Conservation (phyloP, 2,888 invertebrate species). For the Cerceris rybyensis region DNA sequence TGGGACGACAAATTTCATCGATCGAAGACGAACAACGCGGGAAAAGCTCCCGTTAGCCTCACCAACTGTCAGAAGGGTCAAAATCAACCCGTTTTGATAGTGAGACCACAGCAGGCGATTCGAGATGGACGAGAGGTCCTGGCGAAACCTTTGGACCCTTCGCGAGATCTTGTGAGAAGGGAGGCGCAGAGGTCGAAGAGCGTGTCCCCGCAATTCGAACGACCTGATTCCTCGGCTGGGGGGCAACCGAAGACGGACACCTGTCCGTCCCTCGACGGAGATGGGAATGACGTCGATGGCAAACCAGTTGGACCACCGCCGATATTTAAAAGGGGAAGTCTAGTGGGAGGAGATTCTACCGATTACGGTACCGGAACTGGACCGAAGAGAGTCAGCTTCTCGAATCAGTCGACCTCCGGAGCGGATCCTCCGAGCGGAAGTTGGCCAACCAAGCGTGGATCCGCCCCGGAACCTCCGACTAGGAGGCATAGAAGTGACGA, state of each 20-base stretch:
- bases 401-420: conserved; percentile 72
- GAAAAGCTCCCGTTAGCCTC: conserved; percentile 74
- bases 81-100: conserved; percentile 76
- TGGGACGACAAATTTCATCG: conserved; percentile 63
- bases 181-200: conserved; percentile 81
- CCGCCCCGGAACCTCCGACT: conserved; percentile 78
- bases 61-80: conserved; percentile 69
- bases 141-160: conserved; percentile 23
- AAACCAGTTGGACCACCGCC: conserved; percentile 72
- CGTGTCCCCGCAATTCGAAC: conserved; percentile 81
- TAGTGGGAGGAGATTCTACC: conserved; percentile 75
- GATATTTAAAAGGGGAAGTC: conserved; percentile 83
- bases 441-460: conserved; percentile 83
- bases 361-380: conserved; percentile 78
- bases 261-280: conserved; percentile 62
- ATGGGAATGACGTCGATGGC: conserved; percentile 45
- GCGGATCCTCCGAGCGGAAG: conserved; percentile 67
- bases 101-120: conserved; percentile 75
- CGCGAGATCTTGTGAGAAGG: conserved; percentile 8
- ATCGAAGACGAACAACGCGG: conserved; percentile 59
- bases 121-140: conserved; percentile 63
- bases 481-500: conserved; percentile 69
- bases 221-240: conserved; percentile 63
- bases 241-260: conserved; percentile 25
- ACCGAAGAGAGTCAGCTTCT: conserved; percentile 83